Conservation (phyloP, 2,113 vertebrate genomes). For the Caranx ignobilis region DNA sequence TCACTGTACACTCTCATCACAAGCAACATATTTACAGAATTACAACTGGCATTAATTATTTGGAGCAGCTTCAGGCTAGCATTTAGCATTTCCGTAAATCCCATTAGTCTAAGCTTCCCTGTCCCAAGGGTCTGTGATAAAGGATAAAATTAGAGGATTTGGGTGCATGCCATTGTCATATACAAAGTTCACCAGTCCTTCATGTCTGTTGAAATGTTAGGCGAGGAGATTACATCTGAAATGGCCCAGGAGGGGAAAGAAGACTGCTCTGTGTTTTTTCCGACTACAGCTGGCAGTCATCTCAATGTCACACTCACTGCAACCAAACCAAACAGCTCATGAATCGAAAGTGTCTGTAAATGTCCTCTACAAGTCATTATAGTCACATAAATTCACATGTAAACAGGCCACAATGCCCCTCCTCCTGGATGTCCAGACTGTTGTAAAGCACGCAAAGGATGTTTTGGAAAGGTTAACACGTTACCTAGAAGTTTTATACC, state of each 20-base stretch:
- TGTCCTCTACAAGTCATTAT: background rate
- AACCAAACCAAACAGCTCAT: constrained; percentile 8
- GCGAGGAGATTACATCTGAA: constrained; percentile 34
- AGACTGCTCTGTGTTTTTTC: constrained; percentile 24
- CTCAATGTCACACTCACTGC: constrained; percentile 8
- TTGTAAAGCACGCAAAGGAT: background rate
- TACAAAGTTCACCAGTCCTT: constrained; percentile 27
- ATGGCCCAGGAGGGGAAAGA: background rate
- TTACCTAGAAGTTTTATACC: background rate
- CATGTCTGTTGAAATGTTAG: constrained; percentile 12
- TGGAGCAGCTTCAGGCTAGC: constrained; percentile 24
- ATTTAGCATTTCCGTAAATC: constrained; percentile 24
- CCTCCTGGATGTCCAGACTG: background rate
- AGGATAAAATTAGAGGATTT: constrained; percentile 22
- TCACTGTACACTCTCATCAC: background rate
- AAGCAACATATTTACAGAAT: constrained; percentile 16
- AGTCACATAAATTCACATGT: background rate
- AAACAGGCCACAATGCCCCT: background rate
- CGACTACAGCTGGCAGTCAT: constrained; percentile 16
- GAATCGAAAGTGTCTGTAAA: constrained; percentile 8
- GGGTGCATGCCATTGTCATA: constrained; percentile 13
- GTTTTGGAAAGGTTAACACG: background rate
- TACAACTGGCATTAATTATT: constrained; percentile 44
- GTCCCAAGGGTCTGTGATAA: constrained; percentile 18
- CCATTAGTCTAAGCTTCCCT: constrained; percentile 28